Conservation (phyloP, 2,888 invertebrate species). For the Polietes domitor region DNA sequence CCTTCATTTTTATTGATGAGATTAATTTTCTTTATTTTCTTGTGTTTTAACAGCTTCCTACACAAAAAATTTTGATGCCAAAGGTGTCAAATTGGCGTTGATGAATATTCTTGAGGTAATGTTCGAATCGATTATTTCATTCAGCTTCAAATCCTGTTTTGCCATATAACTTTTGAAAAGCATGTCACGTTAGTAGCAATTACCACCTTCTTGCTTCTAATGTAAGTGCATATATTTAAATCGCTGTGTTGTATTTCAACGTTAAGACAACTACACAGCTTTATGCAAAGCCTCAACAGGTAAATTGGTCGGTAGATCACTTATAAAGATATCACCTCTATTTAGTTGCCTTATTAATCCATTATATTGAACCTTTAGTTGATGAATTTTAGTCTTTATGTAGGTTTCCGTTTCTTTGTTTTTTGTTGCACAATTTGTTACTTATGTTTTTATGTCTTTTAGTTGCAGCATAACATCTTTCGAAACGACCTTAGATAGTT, state of each 20-base stretch:
- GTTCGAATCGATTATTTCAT: neutral
- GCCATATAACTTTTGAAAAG: neutral
- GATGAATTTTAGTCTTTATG: neutral
- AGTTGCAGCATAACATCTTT: neutral
- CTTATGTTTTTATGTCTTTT: neutral
- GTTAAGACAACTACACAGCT: neutral
- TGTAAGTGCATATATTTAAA: neutral
- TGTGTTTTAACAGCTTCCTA: neutral
- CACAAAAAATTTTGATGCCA: neutral
- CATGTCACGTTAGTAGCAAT: neutral
- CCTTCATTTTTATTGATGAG: no score
- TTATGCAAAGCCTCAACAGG: neutral
- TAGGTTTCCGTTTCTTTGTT: neutral
- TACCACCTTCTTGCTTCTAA: neutral
- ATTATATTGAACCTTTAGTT: neutral
- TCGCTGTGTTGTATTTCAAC: slow-evolving; percentile 4
- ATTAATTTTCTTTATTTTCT: neutral
- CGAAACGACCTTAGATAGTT: neutral
- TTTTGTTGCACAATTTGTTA: neutral
- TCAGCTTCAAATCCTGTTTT: neutral
- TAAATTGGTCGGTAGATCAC: neutral
- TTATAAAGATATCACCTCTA: slow-evolving; percentile 12
- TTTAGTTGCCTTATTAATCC: neutral
- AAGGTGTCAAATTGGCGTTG: neutral
- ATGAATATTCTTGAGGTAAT: neutral